Conservation (phyloP, 2,797 vertebrate species). For the Margarornis squamiger region DNA sequence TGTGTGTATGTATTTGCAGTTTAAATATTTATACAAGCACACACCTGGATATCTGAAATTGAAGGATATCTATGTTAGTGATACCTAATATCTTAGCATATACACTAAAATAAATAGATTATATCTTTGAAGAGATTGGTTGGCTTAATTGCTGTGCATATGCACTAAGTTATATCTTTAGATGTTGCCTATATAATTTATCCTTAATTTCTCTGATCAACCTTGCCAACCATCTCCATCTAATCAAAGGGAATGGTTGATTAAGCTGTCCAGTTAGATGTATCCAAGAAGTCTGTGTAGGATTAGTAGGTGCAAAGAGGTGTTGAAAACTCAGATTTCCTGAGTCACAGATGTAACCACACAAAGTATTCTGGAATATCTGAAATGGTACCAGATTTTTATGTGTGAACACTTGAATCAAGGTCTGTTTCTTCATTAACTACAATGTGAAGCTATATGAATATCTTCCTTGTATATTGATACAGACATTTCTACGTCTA, state of each 20-base stretch:
- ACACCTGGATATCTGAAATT: not conserved
- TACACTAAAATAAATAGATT: not conserved
- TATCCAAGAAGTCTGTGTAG: not conserved
- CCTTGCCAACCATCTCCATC: not conserved
- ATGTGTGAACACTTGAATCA: not conserved
- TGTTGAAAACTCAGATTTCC: not conserved
- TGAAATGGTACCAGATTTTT: not conserved
- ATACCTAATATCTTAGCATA: not conserved
- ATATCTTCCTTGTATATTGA: not conserved
- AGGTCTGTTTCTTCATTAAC: not conserved
- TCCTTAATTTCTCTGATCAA: not conserved
- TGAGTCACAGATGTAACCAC: not conserved
- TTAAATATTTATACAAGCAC: not conserved
- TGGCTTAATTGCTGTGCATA: not conserved
- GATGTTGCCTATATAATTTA: not conserved
- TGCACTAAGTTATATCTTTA: not conserved
- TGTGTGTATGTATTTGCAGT: not conserved
- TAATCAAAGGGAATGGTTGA: not conserved
- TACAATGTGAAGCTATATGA: not conserved
- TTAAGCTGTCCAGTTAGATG: not conserved
- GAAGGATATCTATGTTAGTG: not conserved
- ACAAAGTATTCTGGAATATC: not conserved
- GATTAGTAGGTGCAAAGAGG: not conserved
- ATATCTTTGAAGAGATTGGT: not conserved
- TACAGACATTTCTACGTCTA: not conserved